Conservation (phyloP, 2,797 vertebrate species). For the Pachyuromys duprasi region DNA sequence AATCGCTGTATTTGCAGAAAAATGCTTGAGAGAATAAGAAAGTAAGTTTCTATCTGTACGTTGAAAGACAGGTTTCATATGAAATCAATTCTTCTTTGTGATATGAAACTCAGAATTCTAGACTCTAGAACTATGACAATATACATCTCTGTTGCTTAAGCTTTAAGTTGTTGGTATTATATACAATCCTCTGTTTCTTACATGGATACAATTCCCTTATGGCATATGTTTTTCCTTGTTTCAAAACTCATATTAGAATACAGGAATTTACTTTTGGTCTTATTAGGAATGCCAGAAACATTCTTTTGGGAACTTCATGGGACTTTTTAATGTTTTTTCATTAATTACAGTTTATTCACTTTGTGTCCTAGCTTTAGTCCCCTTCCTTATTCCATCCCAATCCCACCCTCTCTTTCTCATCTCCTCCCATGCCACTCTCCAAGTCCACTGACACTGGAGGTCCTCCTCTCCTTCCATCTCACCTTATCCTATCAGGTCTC, state of each 20-base stretch:
- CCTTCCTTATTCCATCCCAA: no score
- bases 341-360: no score
- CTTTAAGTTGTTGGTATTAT: not conserved
- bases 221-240: not conserved
- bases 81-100: not conserved
- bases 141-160: not conserved
- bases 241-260: constrained; percentile 2
- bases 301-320: not conserved
- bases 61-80: not conserved
- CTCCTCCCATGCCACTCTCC: no score
- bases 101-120: not conserved
- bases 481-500: no score
- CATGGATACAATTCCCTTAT: not conserved
- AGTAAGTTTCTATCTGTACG: not conserved
- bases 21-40: not conserved
- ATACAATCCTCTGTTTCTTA: not conserved
- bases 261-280: not conserved
- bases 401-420: no score
- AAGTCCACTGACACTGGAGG: no score
- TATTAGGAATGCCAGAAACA: not conserved
- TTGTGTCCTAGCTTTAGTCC: no score
- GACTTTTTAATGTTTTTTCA: no score
- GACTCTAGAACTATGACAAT: not conserved
- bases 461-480: no score
- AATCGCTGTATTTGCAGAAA: not conserved